These are phyloP conservation scores for Drosophila percnosoma DNA, from an alignment of 2,888 invertebrate species.

Conservation along the genomic window DNA sequence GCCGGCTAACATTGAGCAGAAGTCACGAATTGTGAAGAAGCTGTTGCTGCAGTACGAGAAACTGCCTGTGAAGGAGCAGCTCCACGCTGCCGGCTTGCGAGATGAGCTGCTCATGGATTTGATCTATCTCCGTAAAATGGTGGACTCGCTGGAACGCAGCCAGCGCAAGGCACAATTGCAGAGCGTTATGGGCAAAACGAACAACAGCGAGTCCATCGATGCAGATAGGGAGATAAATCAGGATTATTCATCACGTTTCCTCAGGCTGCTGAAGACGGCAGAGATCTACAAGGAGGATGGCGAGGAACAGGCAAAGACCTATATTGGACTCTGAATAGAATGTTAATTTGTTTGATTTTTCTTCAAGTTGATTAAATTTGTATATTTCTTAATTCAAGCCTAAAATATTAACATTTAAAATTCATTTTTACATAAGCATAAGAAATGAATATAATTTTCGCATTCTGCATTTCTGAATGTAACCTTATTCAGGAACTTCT, in stretches of 20 bases:
- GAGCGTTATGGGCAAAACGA: constrained; percentile 28
- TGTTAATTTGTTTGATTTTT: background rate
- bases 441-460: background rate
- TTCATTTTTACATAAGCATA: too few relatives aligned
- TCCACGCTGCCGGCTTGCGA: constrained; percentile 56
- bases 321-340: constrained; percentile 33
- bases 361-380: constrained; percentile 1
- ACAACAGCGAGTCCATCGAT: constrained; percentile 1
- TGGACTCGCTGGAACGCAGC: constrained; percentile 50
- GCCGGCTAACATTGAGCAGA: constrained; percentile 66
- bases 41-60: constrained; percentile 80
- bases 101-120: constrained; percentile 77
- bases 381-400: background rate
- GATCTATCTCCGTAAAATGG: constrained; percentile 62
- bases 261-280: constrained; percentile 76
- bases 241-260: constrained; percentile 66
- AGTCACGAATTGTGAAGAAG: constrained; percentile 81
- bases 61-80: constrained; percentile 76
- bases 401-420: too few relatives aligned
- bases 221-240: constrained; percentile 24
- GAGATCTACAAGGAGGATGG: constrained; percentile 67
- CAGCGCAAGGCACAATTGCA: constrained; percentile 49
- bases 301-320: constrained; percentile 46
- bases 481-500: background rate
- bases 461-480: background rate